These are phyloP conservation scores for Scaptomyza parva DNA, from an alignment of 2,888 invertebrate species.

Conservation along the genomic window DNA sequence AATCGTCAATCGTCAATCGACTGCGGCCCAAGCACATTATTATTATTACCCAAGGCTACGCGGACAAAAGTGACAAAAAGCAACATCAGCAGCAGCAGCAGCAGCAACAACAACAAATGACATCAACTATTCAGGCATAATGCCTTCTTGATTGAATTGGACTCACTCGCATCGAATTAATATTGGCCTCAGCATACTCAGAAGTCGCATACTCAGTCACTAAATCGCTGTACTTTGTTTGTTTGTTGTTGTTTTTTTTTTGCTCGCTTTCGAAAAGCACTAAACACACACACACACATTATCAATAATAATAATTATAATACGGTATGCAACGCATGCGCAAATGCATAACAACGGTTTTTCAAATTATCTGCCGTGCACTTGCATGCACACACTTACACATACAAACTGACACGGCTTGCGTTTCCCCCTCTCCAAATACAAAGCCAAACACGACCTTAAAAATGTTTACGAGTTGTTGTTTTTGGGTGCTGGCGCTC, in stretches of 20 bases:
- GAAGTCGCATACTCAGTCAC: constrained; percentile 67
- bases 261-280: constrained; percentile 73
- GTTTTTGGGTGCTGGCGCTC: constrained; percentile 41
- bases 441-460: constrained; percentile 64
- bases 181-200: constrained; percentile 75
- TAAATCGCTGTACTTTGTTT: constrained; percentile 60
- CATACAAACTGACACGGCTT: background rate
- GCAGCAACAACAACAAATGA: constrained; percentile 18
- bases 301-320: constrained; percentile 43
- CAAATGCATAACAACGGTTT: constrained; percentile 81
- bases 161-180: constrained; percentile 70
- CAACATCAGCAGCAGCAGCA: constrained; percentile 27
- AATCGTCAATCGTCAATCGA: too few relatives aligned
- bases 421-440: constrained; percentile 7
- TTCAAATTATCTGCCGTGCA: constrained; percentile 72
- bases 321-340: constrained; percentile 78
- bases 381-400: constrained; percentile 42
- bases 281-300: constrained; percentile 20
- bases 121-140: constrained; percentile 54
- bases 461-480: constrained; percentile 28
- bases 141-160: constrained; percentile 78
- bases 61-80: constrained; percentile 59
- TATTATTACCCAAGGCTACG: constrained; percentile 71
- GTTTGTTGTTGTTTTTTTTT: constrained; percentile 40
- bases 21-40: constrained; percentile 53